Conservation (phyloP, 1,140 invertebrate genomes). For the Saccostrea echinata region DNA sequence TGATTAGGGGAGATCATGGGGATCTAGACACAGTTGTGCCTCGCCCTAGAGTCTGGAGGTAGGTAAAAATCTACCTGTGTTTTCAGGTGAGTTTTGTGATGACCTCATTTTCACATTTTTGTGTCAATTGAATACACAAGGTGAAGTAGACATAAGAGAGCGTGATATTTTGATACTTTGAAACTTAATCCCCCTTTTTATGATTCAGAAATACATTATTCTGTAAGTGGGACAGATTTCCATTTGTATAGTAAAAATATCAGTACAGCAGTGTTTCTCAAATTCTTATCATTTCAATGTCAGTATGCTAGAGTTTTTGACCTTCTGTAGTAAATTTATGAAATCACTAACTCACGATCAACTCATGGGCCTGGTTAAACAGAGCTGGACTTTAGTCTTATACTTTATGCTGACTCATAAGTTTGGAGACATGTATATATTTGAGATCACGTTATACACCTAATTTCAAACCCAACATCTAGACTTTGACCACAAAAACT, state of each 20-base stretch:
- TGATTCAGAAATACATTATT: slow-evolving; percentile 2
- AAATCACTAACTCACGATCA: not conserved
- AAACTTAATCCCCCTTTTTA: slow-evolving; percentile 10
- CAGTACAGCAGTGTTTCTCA: not conserved
- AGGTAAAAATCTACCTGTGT: slow-evolving; percentile 25
- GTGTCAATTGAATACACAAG: slow-evolving; percentile 21
- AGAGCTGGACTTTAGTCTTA: not conserved
- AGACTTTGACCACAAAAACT: slow-evolving; percentile 2
- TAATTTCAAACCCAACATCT: not conserved
- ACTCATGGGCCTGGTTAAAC: not conserved
- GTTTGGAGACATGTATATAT: not conserved
- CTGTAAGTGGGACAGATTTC: slow-evolving; percentile 1
- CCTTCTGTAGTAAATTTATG: not conserved
- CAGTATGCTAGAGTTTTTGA: slow-evolving; percentile 3
- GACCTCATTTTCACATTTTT: slow-evolving; percentile 28
- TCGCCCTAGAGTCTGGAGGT: slow-evolving; percentile 34
- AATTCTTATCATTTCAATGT: slow-evolving; percentile 13
- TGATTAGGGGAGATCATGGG: slow-evolving; percentile 1
- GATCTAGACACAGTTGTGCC: slow-evolving; percentile 13
- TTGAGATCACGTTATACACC: not conserved
- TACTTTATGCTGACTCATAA: not conserved
- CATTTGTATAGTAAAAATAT: not conserved
- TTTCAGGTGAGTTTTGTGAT: slow-evolving; percentile 18
- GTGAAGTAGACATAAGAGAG: not conserved
- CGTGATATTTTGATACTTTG: slow-evolving; percentile 16